These are phyloP conservation scores for Anagyrus pseudococci DNA, from an alignment of 2,888 invertebrate genomes.

Conservation along the genomic window DNA sequence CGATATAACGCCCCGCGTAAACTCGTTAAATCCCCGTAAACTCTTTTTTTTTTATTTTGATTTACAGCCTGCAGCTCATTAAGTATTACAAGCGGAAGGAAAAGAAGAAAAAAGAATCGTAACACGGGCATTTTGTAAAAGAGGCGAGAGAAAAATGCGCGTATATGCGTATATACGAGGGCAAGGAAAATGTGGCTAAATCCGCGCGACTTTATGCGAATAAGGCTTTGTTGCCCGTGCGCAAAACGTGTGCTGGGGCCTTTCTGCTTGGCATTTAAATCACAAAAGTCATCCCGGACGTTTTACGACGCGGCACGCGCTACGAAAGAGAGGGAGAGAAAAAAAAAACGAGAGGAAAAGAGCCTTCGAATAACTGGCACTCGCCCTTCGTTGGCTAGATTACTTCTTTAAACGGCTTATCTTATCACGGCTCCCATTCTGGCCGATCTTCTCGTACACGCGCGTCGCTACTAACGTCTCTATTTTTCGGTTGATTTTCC, in stretches of 20 bases:
- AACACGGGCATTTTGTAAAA: too few relatives aligned
- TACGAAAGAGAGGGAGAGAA: not conserved
- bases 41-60: conserved; percentile 11
- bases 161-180: too few relatives aligned
- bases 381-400: conserved; percentile 3
- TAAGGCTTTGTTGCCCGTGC: conserved; percentile 16
- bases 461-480: not conserved
- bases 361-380: conserved; percentile 8
- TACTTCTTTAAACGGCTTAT: conserved; percentile 14
- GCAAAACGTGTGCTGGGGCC: not conserved
- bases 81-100: not conserved
- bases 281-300: conserved; percentile 30
- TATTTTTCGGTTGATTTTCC: not conserved
- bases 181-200: conserved; percentile 20
- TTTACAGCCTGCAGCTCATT: conserved; percentile 14
- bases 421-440: conserved; percentile 16
- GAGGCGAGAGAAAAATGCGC: too few relatives aligned
- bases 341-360: not conserved
- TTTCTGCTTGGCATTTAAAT: conserved; percentile 29
- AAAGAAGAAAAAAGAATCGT: conserved; percentile 8
- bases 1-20: conserved; percentile 3
- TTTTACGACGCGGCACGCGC: conserved; percentile 12
- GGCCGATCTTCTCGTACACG: not conserved
- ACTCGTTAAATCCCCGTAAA: conserved; percentile 30
- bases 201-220: conserved; percentile 25